phyloP scores from a whole-genome alignment of 1,140 invertebrate genomes.

The Aphis craccivora region DNA sequence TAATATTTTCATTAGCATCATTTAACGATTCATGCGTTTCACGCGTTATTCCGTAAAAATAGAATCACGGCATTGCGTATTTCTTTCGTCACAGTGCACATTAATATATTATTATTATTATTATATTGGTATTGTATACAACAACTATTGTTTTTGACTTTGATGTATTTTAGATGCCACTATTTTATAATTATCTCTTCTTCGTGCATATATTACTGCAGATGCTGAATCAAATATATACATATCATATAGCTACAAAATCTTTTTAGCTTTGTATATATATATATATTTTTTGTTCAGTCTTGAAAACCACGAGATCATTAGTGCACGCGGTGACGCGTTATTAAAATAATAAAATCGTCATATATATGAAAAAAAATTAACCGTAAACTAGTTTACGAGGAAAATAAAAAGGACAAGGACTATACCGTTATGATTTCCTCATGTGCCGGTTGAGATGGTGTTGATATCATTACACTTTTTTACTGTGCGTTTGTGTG shows the following conservation, averaged over 20 bases:
- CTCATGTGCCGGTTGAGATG: not conserved
- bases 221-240: not conserved
- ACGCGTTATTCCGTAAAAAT: not conserved
- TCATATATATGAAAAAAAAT: not conserved
- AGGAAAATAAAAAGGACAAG: not conserved
- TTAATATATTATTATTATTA: not conserved
- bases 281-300: not conserved
- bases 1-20: not conserved
- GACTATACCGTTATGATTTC: constrained; percentile 10
- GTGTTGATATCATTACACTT: not conserved
- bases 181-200: not conserved
- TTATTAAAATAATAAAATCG: constrained; percentile 26
- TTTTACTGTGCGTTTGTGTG: not conserved
- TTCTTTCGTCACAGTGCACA: not conserved
- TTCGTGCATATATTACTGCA: not conserved
- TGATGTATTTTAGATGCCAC: not conserved
- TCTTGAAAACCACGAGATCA: not conserved
- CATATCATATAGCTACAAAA: not conserved
- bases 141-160: constrained; percentile 16
- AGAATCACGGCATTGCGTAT: not conserved
- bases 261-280: not conserved
- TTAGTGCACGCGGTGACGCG: not conserved
- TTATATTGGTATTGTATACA: not conserved
- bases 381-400: constrained; percentile 21
- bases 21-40: not conserved